These are phyloP conservation scores for Cyaniris semiargus DNA, from an alignment of 2,888 invertebrate species.

Conservation along the genomic window DNA sequence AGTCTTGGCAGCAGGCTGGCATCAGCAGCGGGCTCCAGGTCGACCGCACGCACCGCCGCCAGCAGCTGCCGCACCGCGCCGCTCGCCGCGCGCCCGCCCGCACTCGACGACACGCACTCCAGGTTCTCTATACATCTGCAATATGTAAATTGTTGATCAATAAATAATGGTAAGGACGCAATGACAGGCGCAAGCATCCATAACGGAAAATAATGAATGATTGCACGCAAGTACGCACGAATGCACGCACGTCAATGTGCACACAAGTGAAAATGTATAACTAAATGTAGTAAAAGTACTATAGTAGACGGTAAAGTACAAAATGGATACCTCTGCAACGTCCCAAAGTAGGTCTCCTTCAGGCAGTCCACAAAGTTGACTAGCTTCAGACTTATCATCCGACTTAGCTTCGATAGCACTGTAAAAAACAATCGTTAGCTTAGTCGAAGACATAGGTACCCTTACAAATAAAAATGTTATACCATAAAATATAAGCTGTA, in stretches of 20 bases:
- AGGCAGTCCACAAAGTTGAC: constrained; percentile 90
- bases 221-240: not conserved
- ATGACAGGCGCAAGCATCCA: not conserved
- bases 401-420: constrained; percentile 87
- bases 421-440: constrained; percentile 37
- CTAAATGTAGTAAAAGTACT: no score
- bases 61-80: constrained; percentile 86
- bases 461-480: not conserved
- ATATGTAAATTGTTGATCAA: not conserved
- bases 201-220: not conserved
- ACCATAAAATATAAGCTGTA: no score
- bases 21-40: constrained; percentile 70
- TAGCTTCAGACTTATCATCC: constrained; percentile 88
- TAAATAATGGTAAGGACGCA: not conserved
- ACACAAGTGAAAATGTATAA: not conserved
- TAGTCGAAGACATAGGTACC: no score
- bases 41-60: constrained; percentile 88
- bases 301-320: not conserved
- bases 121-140: constrained; percentile 68
- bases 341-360: constrained; percentile 91
- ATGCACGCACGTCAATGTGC: not conserved
- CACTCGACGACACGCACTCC: constrained; percentile 60
- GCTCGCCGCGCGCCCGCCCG: constrained; percentile 65
- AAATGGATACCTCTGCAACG: constrained; percentile 84
- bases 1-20: constrained; percentile 60